Evolutionary conservation across 2,113 vertebrate species (phyloP).

Genomic region (Passer domesticus): DNA sequence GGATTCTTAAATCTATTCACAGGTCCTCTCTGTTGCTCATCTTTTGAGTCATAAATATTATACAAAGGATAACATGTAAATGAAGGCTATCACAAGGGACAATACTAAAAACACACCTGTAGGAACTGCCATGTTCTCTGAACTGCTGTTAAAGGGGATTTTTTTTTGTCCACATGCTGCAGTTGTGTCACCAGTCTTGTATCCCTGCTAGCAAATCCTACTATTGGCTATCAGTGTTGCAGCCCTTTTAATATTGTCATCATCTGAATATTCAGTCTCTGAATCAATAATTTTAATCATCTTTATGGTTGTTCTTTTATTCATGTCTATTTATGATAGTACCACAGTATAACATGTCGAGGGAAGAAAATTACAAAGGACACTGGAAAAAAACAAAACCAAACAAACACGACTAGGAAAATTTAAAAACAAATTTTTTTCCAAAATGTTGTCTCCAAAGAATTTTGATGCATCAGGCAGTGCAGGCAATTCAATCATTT

Average conservation of each 20-base stretch:
- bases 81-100: not conserved
- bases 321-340: conserved; percentile 25
- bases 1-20: not conserved
- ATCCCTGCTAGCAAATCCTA: not conserved
- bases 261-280: not conserved
- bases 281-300: conserved; percentile 41
- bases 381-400: not conserved
- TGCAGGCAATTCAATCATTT: not conserved
- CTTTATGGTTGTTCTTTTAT: conserved; percentile 26
- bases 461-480: not conserved
- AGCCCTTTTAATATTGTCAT: not conserved
- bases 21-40: not conserved
- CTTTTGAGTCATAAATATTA: not conserved
- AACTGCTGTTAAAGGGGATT: not conserved
- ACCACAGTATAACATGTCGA: not conserved
- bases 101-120: not conserved
- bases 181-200: not conserved
- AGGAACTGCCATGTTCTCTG: not conserved
- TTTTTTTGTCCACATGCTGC: not conserved
- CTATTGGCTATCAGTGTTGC: not conserved
- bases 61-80: not conserved
- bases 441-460: not conserved
- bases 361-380: not conserved
- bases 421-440: not conserved
- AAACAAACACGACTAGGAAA: not conserved